phyloP scores from a whole-genome alignment of 2,888 invertebrate species.

The Cosmopolites sordidus region DNA sequence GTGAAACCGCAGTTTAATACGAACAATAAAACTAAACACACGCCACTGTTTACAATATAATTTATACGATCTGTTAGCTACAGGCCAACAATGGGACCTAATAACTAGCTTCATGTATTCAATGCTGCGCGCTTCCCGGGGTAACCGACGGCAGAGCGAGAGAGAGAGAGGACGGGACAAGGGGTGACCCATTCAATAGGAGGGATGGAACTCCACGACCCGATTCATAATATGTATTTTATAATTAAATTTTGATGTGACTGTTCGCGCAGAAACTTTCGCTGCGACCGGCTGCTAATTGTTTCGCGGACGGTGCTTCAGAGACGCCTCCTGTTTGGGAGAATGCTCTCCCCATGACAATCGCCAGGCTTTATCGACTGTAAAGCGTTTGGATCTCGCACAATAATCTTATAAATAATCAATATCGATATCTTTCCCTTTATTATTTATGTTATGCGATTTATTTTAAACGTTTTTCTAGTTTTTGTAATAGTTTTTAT shows the following conservation, averaged over 20 bases:
- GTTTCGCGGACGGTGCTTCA: too few species aligned
- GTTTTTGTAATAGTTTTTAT: too few species aligned
- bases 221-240: conserved; percentile 42
- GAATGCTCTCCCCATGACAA: too few species aligned
- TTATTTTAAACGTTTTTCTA: too few species aligned
- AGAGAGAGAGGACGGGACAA: not conserved
- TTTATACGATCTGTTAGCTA: conserved; percentile 50
- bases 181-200: conserved; percentile 27
- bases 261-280: conserved; percentile 45
- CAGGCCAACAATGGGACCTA: conserved; percentile 49
- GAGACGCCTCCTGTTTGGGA: too few species aligned
- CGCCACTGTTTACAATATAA: conserved; percentile 50
- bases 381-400: too few species aligned
- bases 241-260: conserved; percentile 51
- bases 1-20: conserved; percentile 43
- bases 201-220: conserved; percentile 36
- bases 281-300: conserved; percentile 5
- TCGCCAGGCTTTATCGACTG: too few species aligned
- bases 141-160: not conserved
- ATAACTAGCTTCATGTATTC: conserved; percentile 49
- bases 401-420: too few species aligned
- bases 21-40: conserved; percentile 44
- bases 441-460: too few species aligned
- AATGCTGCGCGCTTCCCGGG: conserved; percentile 26
- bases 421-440: too few species aligned